Percentiles rank a stretch among this genome's conserved stretches.
These are phyloP conservation scores for Notiomystis cincta DNA, from an alignment of 2,113 vertebrate species.

Conservation along the genomic window DNA sequence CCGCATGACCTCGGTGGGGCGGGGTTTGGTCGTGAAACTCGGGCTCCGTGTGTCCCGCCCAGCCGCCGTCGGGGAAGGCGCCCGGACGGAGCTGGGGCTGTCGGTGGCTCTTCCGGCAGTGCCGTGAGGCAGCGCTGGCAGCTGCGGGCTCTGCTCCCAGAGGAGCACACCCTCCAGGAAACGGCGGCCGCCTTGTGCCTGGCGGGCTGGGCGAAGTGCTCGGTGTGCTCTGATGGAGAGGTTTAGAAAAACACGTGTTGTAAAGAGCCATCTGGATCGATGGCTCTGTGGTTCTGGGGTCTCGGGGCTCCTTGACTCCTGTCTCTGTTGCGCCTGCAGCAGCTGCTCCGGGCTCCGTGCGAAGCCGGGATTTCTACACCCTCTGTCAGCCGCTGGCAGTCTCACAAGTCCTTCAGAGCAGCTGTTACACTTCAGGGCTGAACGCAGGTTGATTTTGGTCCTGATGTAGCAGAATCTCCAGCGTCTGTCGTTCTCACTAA, in stretches of 20 bases:
- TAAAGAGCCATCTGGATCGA: background rate
- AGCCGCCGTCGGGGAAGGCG: background rate
- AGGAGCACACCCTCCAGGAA: background rate
- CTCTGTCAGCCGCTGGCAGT: background rate
- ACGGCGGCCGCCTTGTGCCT: background rate
- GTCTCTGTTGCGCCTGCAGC: no score
- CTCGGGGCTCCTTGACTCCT: rapidly evolving
- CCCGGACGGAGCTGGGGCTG: background rate
- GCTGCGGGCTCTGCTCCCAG: background rate
- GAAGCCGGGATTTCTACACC: background rate
- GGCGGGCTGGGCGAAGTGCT: background rate
- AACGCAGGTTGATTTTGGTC: background rate
- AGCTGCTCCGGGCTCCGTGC: background rate
- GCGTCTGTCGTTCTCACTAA: background rate
- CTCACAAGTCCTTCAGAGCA: background rate
- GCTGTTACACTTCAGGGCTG: rapidly evolving
- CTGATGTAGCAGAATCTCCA: background rate
- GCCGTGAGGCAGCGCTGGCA: background rate
- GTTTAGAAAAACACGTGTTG: background rate
- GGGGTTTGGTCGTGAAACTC: rapidly evolving
- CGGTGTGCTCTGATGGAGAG: background rate
- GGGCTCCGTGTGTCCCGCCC: background rate
- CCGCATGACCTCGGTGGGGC: background rate
- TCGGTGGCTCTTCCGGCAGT: background rate
- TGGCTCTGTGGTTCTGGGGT: background rate